Conservation (phyloP, 2,113 vertebrate species). For the Malaclemys terrapin region DNA sequence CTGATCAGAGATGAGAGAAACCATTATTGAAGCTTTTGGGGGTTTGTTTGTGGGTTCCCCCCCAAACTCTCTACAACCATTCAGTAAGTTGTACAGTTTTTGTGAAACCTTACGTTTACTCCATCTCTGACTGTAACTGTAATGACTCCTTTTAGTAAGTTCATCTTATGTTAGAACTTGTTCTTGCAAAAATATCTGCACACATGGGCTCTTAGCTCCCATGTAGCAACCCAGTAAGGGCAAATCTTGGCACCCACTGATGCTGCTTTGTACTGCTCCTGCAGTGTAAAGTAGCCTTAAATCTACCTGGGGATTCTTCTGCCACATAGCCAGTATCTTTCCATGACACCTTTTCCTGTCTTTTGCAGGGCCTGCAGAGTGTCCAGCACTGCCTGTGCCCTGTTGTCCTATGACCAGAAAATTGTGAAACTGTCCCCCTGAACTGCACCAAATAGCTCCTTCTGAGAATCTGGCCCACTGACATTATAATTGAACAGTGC, state of each 20-base stretch:
- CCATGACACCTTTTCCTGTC: rapidly evolving
- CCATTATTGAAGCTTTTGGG: neutral
- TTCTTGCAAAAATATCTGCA: neutral
- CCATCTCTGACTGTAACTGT: neutral
- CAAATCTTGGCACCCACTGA: neutral
- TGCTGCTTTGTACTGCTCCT: neutral
- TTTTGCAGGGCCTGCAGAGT: rapidly evolving
- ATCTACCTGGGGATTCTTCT: neutral
- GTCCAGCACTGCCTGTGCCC: neutral
- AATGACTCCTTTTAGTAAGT: rapidly evolving
- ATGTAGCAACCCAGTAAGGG: neutral
- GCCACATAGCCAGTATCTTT: neutral
- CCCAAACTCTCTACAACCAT: neutral
- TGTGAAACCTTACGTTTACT: neutral
- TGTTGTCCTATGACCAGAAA: neutral
- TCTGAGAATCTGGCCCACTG: neutral
- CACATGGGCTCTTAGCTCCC: neutral
- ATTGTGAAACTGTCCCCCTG: neutral
- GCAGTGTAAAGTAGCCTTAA: neutral
- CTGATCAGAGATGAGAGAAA: neutral
- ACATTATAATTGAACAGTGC: neutral
- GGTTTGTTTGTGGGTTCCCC: too few species aligned
- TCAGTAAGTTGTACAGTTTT: neutral
- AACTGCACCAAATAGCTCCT: neutral
- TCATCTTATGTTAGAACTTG: neutral